Conservation (phyloP, 1,140 invertebrate genomes). For the Babylonia areolata region DNA sequence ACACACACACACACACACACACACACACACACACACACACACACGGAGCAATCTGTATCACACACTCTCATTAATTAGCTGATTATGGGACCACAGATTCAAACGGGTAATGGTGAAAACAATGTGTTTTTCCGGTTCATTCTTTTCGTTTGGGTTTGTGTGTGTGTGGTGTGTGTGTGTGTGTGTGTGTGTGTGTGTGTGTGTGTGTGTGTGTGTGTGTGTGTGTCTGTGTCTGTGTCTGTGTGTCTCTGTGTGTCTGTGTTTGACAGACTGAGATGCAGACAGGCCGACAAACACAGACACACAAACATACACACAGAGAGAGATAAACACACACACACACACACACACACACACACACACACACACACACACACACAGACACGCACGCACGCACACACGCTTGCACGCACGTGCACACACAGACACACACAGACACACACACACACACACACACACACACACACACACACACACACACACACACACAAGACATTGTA, state of each 20-base stretch:
- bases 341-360: slow-evolving; percentile 25
- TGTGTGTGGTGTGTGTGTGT: background rate
- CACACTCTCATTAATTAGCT: too few relatives aligned
- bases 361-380: slow-evolving; percentile 13
- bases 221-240: background rate
- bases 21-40: too few relatives aligned
- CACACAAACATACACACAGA: too few relatives aligned
- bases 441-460: slow-evolving; percentile 16
- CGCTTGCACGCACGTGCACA: background rate
- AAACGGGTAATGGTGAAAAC: too few relatives aligned
- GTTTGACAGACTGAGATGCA: too few relatives aligned
- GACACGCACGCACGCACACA: slow-evolving; percentile 4
- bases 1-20: too few relatives aligned
- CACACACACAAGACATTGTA: slow-evolving; percentile 24
- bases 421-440: slow-evolving; percentile 1
- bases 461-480: slow-evolving; percentile 28
- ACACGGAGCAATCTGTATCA: too few relatives aligned
- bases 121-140: too few relatives aligned
- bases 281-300: too few relatives aligned
- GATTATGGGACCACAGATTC: too few relatives aligned
- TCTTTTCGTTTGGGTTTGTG: too few relatives aligned
- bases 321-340: background rate
- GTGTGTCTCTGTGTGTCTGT: background rate
- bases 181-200: background rate
- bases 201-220: background rate